phyloP scores from a whole-genome alignment of 1,140 invertebrate genomes.

The Globodera ellingtonae region DNA sequence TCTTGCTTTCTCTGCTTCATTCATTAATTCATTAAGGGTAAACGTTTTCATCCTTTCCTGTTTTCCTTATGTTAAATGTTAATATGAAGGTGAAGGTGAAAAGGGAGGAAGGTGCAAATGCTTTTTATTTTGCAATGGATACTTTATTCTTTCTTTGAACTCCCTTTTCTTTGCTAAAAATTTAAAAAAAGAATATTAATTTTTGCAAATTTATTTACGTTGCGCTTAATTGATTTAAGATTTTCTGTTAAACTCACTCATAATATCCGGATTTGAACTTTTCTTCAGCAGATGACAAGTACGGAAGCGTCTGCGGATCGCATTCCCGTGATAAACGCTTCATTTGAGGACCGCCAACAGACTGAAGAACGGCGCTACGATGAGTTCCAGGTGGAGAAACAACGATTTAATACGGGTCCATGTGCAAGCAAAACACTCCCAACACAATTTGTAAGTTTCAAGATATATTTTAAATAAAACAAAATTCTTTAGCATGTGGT shows the following conservation, averaged over 20 bases:
- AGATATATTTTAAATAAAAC: slow-evolving; percentile 18
- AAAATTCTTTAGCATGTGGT: slow-evolving; percentile 18
- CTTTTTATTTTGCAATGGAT: too few relatives aligned
- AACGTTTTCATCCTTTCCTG: too few relatives aligned
- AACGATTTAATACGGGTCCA: slow-evolving; percentile 43
- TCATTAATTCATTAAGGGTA: too few relatives aligned
- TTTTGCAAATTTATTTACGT: too few relatives aligned
- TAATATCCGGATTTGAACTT: not conserved
- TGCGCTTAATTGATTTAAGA: too few relatives aligned
- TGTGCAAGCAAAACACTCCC: slow-evolving; percentile 45
- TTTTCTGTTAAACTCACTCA: not conserved
- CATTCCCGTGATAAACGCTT: not conserved
- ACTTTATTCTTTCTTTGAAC: too few relatives aligned
- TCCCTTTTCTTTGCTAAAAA: too few relatives aligned
- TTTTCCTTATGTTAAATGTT: too few relatives aligned
- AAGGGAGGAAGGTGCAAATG: too few relatives aligned
- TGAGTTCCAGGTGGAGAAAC: slow-evolving; percentile 38
- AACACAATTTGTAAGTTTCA: slow-evolving; percentile 43
- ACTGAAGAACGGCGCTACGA: slow-evolving; percentile 19
- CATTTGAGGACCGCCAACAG: not conserved
- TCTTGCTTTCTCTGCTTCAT: too few relatives aligned
- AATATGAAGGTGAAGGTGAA: too few relatives aligned
- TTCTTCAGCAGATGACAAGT: slow-evolving; percentile 7
- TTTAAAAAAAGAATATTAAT: too few relatives aligned
- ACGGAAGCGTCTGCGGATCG: not conserved